These are phyloP conservation scores for Myxocyprinus asiaticus DNA, from an alignment of 2,113 vertebrate species.

Conservation along the genomic window DNA sequence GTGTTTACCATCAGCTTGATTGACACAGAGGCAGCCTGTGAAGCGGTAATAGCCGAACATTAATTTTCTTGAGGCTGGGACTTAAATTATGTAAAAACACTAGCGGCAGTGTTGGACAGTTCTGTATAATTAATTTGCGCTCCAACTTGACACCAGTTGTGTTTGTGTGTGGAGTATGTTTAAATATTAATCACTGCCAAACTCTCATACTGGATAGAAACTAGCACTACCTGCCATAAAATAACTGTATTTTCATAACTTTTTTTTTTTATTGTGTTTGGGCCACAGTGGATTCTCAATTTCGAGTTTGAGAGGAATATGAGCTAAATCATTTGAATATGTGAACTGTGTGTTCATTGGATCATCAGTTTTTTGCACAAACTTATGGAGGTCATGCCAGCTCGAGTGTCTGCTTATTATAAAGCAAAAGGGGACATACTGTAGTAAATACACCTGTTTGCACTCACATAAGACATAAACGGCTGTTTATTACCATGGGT, in stretches of 20 bases:
- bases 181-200: slow-evolving; percentile 69
- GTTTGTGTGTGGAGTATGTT: slow-evolving; percentile 68
- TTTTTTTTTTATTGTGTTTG: neutral
- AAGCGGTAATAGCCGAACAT: slow-evolving; percentile 65
- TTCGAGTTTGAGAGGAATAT: neutral
- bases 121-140: slow-evolving; percentile 75
- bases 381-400: too few relatives aligned
- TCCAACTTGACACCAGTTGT: slow-evolving; percentile 76
- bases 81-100: slow-evolving; percentile 73
- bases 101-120: slow-evolving; percentile 68
- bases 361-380: too few relatives aligned
- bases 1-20: slow-evolving; percentile 40
- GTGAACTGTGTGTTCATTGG: too few relatives aligned
- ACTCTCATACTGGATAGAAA: slow-evolving; percentile 37
- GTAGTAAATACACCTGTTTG: too few relatives aligned
- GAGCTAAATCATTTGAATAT: too few relatives aligned
- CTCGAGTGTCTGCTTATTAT: too few relatives aligned
- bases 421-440: too few relatives aligned
- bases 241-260: neutral
- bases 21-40: slow-evolving; percentile 57
- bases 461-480: too few relatives aligned
- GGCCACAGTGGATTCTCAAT: neutral
- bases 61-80: slow-evolving; percentile 63
- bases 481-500: too few relatives aligned
- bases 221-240: slow-evolving; percentile 27